Percentiles rank a stretch among this genome's conserved stretches.
Evolutionary conservation across 1,140 invertebrate genomes (phyloP).

Genomic region (Polypedilum vanderplanki): DNA sequence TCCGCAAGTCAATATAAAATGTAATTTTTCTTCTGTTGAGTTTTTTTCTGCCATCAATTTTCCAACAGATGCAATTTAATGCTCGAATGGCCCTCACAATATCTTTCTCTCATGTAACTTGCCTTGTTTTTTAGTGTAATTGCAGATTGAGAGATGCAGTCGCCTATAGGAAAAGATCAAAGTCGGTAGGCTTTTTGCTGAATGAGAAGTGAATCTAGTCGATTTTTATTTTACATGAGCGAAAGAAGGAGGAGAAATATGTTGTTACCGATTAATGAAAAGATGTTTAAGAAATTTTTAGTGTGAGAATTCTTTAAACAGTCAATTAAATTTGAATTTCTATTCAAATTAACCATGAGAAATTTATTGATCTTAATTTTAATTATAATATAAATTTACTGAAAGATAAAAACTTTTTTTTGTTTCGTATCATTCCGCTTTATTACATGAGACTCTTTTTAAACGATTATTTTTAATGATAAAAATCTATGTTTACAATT

Average conservation of each 20-base stretch:
- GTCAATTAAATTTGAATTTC: too few species aligned
- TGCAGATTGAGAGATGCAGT: not conserved
- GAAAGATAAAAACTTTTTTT: not conserved
- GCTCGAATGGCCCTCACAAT: not conserved
- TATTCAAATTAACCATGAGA: too few species aligned
- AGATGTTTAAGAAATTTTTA: too few species aligned
- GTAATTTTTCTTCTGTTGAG: conserved; percentile 8
- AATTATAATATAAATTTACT: conserved; percentile 25
- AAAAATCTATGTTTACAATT: conserved; percentile 28
- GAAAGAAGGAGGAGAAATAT: too few species aligned
- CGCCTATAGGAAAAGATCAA: conserved; percentile 21
- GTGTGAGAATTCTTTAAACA: too few species aligned
- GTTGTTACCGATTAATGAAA: too few species aligned
- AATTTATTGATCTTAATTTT: conserved; percentile 27
- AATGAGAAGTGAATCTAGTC: too few species aligned
- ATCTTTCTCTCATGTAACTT: not conserved
- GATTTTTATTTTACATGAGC: too few species aligned
- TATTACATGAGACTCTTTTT: not conserved
- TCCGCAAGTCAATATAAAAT: conserved; percentile 23
- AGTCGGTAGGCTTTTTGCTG: not conserved
- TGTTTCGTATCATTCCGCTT: not conserved
- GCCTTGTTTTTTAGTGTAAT: not conserved
- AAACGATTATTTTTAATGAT: not conserved
- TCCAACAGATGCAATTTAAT: not conserved
- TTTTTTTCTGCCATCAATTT: conserved; percentile 23